A percentile compares a stretch with the other conserved stretches of the same genome.
phyloP scores from a whole-genome alignment of 2,888 invertebrate species.

The Limulus polyphemus region DNA sequence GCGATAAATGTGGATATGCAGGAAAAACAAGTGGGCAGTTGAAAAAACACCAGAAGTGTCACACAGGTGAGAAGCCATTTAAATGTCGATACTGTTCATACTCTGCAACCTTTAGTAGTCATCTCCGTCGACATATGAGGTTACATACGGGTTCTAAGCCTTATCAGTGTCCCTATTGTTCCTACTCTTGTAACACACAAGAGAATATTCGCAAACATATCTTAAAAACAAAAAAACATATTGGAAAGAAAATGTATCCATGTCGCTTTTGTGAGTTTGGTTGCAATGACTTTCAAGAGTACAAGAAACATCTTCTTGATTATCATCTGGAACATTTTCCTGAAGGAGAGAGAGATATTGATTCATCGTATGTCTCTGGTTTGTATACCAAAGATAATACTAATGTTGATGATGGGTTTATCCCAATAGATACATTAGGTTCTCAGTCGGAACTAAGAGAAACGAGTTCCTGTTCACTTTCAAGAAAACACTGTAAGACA shows the following conservation, averaged over 20 bases:
- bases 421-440: background rate
- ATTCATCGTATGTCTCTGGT: constrained; percentile 3
- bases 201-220: constrained; percentile 82
- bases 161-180: constrained; percentile 45
- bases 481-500: too few species aligned
- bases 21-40: constrained; percentile 33
- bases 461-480: too few species aligned
- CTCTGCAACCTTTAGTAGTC: constrained; percentile 34
- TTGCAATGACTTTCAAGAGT: constrained; percentile 54
- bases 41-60: constrained; percentile 33
- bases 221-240: constrained; percentile 61
- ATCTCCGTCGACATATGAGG: constrained; percentile 36
- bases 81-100: constrained; percentile 37
- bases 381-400: constrained; percentile 1
- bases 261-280: constrained; percentile 54
- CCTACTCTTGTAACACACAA: constrained; percentile 50
- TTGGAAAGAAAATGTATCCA: constrained; percentile 61
- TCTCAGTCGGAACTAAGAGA: too few species aligned
- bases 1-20: constrained; percentile 24
- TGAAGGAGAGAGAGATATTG: constrained; percentile 5
- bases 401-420: background rate
- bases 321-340: constrained; percentile 45
- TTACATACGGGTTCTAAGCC: constrained; percentile 38
- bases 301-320: constrained; percentile 50
- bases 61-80: constrained; percentile 34